Evolutionary conservation across 2,888 invertebrate genomes (phyloP).

Genomic region (Petrolisthes cinctipes): DNA sequence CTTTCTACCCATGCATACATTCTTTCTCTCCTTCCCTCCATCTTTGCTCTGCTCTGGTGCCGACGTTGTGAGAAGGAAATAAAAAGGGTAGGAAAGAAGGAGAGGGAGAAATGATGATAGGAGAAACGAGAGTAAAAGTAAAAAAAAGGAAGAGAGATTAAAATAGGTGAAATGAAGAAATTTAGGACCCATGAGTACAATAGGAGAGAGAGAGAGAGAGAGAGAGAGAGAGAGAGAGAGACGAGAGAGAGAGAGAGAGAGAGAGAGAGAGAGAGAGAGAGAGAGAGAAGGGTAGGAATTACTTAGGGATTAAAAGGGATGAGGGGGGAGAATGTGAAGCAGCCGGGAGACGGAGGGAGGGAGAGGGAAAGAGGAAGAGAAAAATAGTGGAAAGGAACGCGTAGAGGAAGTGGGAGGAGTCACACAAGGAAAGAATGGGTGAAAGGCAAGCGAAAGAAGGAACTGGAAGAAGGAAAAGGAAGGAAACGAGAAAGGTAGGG

Average conservation of each 20-base stretch:
- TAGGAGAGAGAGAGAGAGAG: conserved; percentile 20
- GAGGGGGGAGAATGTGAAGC: neutral
- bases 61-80: no score
- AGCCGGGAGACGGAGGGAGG: neutral
- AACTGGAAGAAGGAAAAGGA: neutral
- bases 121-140: no score
- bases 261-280: conserved; percentile 30
- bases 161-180: no score
- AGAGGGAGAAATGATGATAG: no score
- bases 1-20: neutral
- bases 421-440: neutral
- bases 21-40: neutral
- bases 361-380: neutral
- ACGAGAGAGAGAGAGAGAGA: conserved; percentile 29
- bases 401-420: neutral
- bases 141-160: no score
- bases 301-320: neutral
- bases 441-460: neutral
- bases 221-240: conserved; percentile 26
- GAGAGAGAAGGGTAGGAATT: neutral
- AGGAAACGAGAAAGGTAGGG: neutral
- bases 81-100: no score
- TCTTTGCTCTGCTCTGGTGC: neutral
- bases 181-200: neutral
- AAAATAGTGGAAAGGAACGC: neutral